Conservation (phyloP, 2,797 vertebrate genomes). For the Anomalospiza imberbis region DNA sequence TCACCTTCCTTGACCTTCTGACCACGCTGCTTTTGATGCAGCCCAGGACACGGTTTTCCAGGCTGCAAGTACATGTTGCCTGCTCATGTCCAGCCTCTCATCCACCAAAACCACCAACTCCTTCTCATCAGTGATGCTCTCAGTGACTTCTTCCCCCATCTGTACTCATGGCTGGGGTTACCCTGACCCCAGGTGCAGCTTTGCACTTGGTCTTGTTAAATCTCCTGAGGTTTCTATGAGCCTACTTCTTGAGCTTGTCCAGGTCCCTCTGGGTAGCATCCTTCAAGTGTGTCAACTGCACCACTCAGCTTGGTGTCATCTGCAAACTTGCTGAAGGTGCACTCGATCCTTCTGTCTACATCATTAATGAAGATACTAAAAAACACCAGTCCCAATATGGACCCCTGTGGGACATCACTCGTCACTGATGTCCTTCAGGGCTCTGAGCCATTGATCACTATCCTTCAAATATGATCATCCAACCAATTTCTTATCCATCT, state of each 20-base stretch:
- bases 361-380: neutral
- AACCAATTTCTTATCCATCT: neutral
- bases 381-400: accelerated
- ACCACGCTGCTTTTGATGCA: neutral
- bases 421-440: neutral
- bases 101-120: neutral
- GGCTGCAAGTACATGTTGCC: neutral
- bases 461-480: neutral
- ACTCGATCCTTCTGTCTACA: accelerated
- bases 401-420: neutral
- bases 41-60: neutral
- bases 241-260: neutral
- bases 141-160: neutral
- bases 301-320: neutral
- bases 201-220: neutral
- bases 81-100: neutral
- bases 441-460: neutral
- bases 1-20: neutral
- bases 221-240: neutral
- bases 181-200: neutral
- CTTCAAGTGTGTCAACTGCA: neutral
- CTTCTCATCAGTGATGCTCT: neutral
- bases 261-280: neutral
- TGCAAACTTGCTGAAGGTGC: neutral
- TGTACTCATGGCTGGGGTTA: neutral